Base-by-base conservation (phyloP, 2,888 invertebrate genomes). In the Lithosia quadra region DNA sequence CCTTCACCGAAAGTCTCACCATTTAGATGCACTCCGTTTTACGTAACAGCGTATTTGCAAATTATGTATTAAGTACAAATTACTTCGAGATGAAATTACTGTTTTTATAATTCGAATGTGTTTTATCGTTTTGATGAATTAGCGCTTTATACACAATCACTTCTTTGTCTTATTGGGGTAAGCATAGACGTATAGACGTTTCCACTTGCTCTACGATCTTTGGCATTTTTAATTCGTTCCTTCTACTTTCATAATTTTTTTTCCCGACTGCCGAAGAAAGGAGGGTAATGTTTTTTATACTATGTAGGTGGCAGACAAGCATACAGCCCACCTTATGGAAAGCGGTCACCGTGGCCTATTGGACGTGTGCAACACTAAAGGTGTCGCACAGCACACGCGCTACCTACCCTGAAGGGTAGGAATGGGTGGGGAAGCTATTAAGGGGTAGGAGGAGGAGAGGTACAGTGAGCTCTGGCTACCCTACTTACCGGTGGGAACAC, bases 31-130 rank as follows among this genome's bases (percentile, higher is more conserved):
- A 63, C 55, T 22, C 55, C 13, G 21, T 18, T 0, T 63, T 63
- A 36, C 63, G 22, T 63, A 63, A 63, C 28, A 22, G 28, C 11
- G 28, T 62, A 24, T 63, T 63, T 36, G 55, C 63, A 36, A 63
- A 63, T 22, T 55, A 22, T 22, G 34, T 34, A 63, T 63, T 34
- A 63, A 53, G 34, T 63, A 63, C 63, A 36, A 22, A 63, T 55
- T 55, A 22, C 34, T 63, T 55, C 15, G 55, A 21, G 33, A 55
- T 15, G 10, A 55, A 63, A 63, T 63, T 55, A 63, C 55, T 36
- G 10, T 22, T 55, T 63, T 62, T 24, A 63, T 63, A 55, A 55
- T 55, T 55, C 36, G 10, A 15, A 63, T 39, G 22, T 22, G 21
- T 55, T 63, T 33, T 63, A 63, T 53, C 53, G 62, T 43, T n/a